Base-by-base conservation (phyloP, 2,113 vertebrate genomes). In the Naja naja region DNA sequence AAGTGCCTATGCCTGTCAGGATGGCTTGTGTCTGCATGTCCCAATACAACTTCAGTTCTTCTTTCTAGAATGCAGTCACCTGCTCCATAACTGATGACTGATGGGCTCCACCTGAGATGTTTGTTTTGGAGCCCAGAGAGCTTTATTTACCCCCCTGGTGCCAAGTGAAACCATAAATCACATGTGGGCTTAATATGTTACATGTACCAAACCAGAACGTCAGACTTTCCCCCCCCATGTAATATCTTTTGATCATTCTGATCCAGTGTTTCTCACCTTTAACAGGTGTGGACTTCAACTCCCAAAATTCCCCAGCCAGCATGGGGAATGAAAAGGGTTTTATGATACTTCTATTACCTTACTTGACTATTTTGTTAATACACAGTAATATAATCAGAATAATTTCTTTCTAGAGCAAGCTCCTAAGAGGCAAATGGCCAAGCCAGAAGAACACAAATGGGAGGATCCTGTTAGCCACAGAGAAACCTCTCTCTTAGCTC, bases 401-500 rank as follows among this genome's bases (percentile, higher is more conserved):
- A 25, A 55, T 45, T 0, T 89, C 23, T 92, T 86, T 93, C 16
- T 22, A 95, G 94, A 93, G 90, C 92, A 94, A 94, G 85, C 34
- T 20, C 92, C 95, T 22, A 91, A 90, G 58, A 92, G 53, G 45
- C 10, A 47, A 18, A 87, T 89, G 89, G 93, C 64, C 58, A 89
- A 88, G 91, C 90, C 93, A 74, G 47, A 89, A 52, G 93, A 92
- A 69, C 23, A 85, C 3, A 56, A 94, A 60, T 49, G 87, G 92
- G 96, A 94, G 47, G 18, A 22, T 49, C 91, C 54, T 0, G 0
- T 45, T 0, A 3, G 12, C 30, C 0, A 0, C 2, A 53, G 88
- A 92, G 64, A 90, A 96, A 85, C 54, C 6, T 88, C 94, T 93
- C 45, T 95, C 39, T 69, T 94, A 87, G 94, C 92, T 1, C 8